phyloP scores from a whole-genome alignment of 2,888 invertebrate species.

The Hypsopygia costalis region DNA sequence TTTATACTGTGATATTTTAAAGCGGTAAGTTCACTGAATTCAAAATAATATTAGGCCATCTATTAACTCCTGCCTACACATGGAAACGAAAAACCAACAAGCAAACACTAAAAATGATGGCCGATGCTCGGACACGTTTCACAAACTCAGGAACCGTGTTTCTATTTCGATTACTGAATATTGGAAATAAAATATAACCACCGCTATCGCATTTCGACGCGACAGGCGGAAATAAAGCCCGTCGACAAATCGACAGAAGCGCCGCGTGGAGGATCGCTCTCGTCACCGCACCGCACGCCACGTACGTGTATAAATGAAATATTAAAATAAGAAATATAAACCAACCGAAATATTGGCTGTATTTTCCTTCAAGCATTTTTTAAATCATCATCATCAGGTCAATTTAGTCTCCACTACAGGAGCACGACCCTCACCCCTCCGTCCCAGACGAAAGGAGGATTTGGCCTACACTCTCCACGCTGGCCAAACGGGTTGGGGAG shows the following conservation, averaged over 20 bases:
- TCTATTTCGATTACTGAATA: conserved; percentile 64
- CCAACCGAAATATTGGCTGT: not conserved
- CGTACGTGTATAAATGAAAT: conserved; percentile 16
- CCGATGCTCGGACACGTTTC: conserved; percentile 31
- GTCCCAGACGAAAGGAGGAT: too few species aligned
- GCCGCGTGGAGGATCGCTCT: conserved; percentile 25
- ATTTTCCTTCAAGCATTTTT: not conserved
- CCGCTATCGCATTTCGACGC: conserved; percentile 66
- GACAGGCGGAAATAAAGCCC: conserved; percentile 75
- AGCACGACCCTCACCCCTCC: too few species aligned
- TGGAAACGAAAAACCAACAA: conserved; percentile 12
- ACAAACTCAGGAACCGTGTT: conserved; percentile 40
- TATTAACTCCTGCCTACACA: not conserved
- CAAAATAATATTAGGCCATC: not conserved
- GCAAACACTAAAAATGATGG: conserved; percentile 21
- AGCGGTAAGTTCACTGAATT: too few species aligned
- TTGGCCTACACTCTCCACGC: too few species aligned
- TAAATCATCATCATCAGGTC: too few species aligned
- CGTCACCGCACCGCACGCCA: conserved; percentile 17
- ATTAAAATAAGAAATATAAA: not conserved
- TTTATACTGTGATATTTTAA: too few species aligned
- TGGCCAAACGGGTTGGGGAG: too few species aligned
- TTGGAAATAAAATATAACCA: conserved; percentile 64
- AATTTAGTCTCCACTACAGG: too few species aligned
- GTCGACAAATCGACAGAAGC: conserved; percentile 46